Base-by-base conservation (phyloP, 2,113 vertebrate species). In the Agapornis roseicollis region DNA sequence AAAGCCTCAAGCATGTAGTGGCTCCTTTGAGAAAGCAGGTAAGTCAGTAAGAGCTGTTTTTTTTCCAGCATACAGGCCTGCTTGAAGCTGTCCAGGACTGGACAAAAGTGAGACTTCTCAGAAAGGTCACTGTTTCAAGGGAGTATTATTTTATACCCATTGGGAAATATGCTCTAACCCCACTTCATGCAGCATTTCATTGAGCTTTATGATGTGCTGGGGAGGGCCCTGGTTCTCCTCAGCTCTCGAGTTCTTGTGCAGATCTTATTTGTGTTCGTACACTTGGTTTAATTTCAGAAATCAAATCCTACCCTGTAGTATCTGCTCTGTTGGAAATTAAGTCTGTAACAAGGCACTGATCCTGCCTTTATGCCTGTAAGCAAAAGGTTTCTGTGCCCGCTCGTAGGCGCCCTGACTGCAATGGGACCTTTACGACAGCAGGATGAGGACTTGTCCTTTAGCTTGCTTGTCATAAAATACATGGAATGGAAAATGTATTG, bases 21-120 rank as follows among this genome's bases (percentile, higher is more conserved):
- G 90, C 91, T 97, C 80, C 89, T 95, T 85, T 76, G 82, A 96
- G 81, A 91, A 96, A 96, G 94, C 85, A 94, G 95, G 41, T 85
- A 93, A 95, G 79, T 89, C 65, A 86, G 53, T 95, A 87, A 77
- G 61, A 93, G 76, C 85, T 61, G 44, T 23, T 60, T 73, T 65
- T 85, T 72, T 91, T 95, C 80, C 56, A 88, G 93, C 71, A 91
- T 80, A 89, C 76, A 86, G 88, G 79, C 72, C 55, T 71, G 44
- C 53, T 46, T 86, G 87, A 97, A 84, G 70, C 24, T 28, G 64
- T 80, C 88, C 78, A 61, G 89, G 56, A 47, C 76, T 41, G 89
- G 92, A 88, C 80, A 85, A 55, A 88, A 84, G 42, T 61, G 72
- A 93, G 66, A 94, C 76, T 90, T 95, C 94, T 94, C 88, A 93